A percentile compares a stretch with the other conserved stretches of the same genome.
Conservation (phyloP, 2,888 invertebrate species). For the Eupithecia centaureata region DNA sequence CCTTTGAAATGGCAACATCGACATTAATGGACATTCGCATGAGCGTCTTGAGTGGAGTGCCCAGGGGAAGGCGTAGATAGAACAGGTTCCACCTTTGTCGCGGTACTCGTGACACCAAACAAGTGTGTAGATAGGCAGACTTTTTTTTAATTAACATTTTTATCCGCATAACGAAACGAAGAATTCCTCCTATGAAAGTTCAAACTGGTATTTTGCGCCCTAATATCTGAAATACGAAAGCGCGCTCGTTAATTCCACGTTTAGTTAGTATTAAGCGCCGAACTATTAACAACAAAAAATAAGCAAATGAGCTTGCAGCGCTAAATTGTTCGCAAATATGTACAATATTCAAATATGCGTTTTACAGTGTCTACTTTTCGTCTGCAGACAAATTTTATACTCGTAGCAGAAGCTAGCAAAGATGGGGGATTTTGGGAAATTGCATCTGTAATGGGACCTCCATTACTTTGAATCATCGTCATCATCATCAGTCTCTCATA, state of each 20-base stretch:
- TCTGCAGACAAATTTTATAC: too few relatives aligned
- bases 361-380: too few relatives aligned
- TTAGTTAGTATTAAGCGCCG: background rate
- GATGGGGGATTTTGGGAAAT: too few relatives aligned
- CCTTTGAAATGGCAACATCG: slow-evolving; percentile 43
- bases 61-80: slow-evolving; percentile 62
- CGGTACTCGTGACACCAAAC: slow-evolving; percentile 48
- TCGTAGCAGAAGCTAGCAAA: too few relatives aligned
- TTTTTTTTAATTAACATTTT: slow-evolving; percentile 51
- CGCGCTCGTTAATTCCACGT: background rate
- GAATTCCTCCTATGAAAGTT: background rate
- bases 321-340: slow-evolving; percentile 23
- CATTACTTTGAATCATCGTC: too few relatives aligned
- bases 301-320: background rate
- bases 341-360: too few relatives aligned
- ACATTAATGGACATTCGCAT: slow-evolving; percentile 61
- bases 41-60: slow-evolving; percentile 56
- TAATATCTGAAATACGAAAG: background rate
- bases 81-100: slow-evolving; percentile 68
- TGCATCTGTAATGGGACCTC: too few relatives aligned
- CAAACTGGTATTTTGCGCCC: background rate
- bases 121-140: slow-evolving; percentile 47
- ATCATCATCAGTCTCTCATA: too few relatives aligned
- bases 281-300: slow-evolving; percentile 8
- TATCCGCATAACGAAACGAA: slow-evolving; percentile 27